Evolutionary conservation across 2,113 vertebrate species (phyloP).

Genomic region (Onychorhynchus coronatus): DNA sequence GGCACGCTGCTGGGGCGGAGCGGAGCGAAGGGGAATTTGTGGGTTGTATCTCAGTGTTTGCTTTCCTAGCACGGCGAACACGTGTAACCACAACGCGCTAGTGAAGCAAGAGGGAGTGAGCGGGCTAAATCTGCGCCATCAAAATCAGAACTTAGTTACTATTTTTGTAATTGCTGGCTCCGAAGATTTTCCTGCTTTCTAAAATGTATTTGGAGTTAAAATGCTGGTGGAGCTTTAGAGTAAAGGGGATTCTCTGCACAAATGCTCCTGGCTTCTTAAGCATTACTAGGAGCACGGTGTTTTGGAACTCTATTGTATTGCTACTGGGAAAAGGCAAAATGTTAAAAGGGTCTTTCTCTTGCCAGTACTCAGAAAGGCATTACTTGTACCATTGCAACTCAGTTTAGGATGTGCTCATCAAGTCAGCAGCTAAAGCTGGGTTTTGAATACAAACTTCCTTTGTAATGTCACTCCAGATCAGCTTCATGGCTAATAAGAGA

Average conservation of each 20-base stretch:
- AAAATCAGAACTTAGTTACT: background rate
- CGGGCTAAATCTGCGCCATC: background rate
- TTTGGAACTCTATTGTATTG: background rate
- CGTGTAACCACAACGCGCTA: background rate
- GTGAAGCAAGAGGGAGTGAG: background rate
- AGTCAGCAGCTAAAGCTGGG: background rate
- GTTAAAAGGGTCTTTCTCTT: background rate
- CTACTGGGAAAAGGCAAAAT: background rate
- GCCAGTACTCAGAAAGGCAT: background rate
- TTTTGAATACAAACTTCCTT: background rate
- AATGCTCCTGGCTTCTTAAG: background rate
- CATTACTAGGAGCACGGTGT: rapidly evolving
- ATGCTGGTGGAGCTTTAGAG: background rate
- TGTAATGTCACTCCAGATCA: background rate
- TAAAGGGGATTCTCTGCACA: background rate
- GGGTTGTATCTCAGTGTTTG: background rate
- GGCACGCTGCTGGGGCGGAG: rapidly evolving
- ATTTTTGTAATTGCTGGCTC: background rate
- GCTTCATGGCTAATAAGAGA: background rate
- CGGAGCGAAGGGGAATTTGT: background rate
- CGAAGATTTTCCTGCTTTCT: background rate
- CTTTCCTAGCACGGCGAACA: background rate
- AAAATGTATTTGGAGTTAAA: background rate
- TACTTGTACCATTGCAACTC: background rate
- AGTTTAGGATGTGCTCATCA: background rate